A percentile compares a stretch with the other conserved stretches of the same genome.
Conservation (phyloP, 1,140 invertebrate species). For the Phortica variegata region DNA sequence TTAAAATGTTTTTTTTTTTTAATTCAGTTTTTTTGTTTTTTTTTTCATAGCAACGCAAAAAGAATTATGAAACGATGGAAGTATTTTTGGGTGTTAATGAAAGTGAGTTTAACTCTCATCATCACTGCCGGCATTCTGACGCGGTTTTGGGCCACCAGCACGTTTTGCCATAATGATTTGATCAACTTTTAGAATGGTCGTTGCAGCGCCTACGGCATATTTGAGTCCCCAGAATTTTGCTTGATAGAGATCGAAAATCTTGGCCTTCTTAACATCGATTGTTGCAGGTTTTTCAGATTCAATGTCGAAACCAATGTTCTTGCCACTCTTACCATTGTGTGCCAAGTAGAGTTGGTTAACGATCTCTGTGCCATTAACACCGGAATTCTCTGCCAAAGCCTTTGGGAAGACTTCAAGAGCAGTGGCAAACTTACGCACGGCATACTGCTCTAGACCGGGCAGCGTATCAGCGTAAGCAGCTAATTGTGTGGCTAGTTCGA, state of each 20-base stretch:
- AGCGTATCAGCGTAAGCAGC: slow-evolving; percentile 84
- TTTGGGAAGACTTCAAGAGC: slow-evolving; percentile 91
- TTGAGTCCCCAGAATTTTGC: slow-evolving; percentile 93
- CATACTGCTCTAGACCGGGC: slow-evolving; percentile 95
- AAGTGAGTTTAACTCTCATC: slow-evolving; percentile 45
- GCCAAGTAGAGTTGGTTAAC: slow-evolving; percentile 89
- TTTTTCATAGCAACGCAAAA: no score
- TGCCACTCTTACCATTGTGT: slow-evolving; percentile 79
- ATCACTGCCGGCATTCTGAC: slow-evolving; percentile 51
- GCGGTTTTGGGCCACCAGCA: slow-evolving; percentile 90
- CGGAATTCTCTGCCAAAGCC: slow-evolving; percentile 92
- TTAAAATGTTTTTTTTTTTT: no score
- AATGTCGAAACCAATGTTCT: slow-evolving; percentile 86
- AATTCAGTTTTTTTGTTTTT: no score
- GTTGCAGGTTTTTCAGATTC: slow-evolving; percentile 70
- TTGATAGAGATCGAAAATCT: slow-evolving; percentile 82
- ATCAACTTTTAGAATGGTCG: slow-evolving; percentile 95
- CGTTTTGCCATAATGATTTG: slow-evolving; percentile 98
- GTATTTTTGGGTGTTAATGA: no score
- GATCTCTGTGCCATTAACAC: slow-evolving; percentile 82
- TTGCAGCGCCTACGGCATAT: slow-evolving; percentile 90
- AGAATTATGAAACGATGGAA: no score
- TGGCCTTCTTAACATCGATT: slow-evolving; percentile 72
- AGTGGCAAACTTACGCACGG: slow-evolving; percentile 90
- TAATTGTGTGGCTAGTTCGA: slow-evolving; percentile 88